A percentile compares a stretch with the other conserved stretches of the same genome.
phyloP scores from a whole-genome alignment of 2,113 vertebrate genomes.

The Pan troglodytes region NHGRI_mPanTro3-v2.1_pri NC_072412.2:63134001-63134500 shows the following conservation, averaged over 20 bases:
- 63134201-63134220: conserved; percentile 46
- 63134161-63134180: conserved; percentile 64
- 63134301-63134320: conserved; percentile 57
- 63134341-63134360: not conserved
- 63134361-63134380: conserved; percentile 33
- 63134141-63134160: conserved; percentile 48
- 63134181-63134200: conserved; percentile 57
- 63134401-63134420: not conserved
- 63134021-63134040: conserved; percentile 43
- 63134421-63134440: not conserved
- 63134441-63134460: not conserved
- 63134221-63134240: conserved; percentile 69
- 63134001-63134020: not conserved
- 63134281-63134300: conserved; percentile 41
- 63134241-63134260: conserved; percentile 33
- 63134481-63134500: not conserved
- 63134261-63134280: conserved; percentile 63
- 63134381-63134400: not conserved
- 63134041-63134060: not conserved
- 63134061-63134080: not conserved
- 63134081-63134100: conserved; percentile 61
- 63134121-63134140: conserved; percentile 43
- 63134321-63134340: conserved; percentile 67
- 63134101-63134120: conserved; percentile 48
- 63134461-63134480: not conserved